Conservation (phyloP, 2,113 vertebrate species). For the Mixornis gularis region DNA sequence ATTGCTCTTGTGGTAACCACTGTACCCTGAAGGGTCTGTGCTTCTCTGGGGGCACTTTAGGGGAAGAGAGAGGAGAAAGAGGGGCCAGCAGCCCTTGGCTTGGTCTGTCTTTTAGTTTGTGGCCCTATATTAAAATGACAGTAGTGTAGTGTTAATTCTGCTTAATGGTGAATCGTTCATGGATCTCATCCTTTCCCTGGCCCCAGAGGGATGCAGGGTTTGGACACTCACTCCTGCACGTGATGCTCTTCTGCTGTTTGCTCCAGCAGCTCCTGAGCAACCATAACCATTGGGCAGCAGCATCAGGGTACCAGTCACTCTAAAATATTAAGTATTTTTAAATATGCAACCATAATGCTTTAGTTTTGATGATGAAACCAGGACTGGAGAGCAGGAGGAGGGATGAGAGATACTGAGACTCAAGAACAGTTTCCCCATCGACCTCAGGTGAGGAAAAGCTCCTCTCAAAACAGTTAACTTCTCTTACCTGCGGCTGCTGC, state of each 20-base stretch:
- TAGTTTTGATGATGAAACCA: neutral
- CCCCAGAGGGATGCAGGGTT: neutral
- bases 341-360: neutral
- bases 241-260: neutral
- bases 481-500: fast-evolving
- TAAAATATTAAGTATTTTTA: neutral
- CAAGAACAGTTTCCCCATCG: neutral
- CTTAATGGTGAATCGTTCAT: neutral
- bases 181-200: neutral
- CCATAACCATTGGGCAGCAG: neutral
- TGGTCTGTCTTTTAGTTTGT: neutral
- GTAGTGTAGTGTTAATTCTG: neutral
- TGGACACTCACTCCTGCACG: neutral
- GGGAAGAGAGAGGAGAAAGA: neutral
- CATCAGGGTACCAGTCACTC: neutral
- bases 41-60: neutral
- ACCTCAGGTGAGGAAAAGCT: neutral
- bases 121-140: neutral
- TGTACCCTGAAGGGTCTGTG: neutral
- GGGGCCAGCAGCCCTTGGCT: neutral
- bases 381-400: neutral
- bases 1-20: neutral
- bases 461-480: neutral
- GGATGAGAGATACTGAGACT: neutral
- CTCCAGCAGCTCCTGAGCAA: neutral